Base-by-base conservation (phyloP, 1,140 invertebrate species). In the Neotoxoptera formosana region DNA sequence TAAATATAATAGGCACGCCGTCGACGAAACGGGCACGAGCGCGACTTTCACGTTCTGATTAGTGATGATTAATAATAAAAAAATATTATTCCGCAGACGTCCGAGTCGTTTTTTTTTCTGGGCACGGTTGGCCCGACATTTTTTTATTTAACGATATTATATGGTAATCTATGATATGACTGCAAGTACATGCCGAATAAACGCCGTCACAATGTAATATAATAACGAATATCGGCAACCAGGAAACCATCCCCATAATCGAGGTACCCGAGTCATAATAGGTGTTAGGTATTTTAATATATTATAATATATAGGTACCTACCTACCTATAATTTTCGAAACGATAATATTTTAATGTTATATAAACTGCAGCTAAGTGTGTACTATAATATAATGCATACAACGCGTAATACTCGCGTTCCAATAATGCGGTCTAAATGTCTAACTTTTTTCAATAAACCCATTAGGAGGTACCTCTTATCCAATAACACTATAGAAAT, bases 11-110 rank as follows among this genome's bases (percentile, higher is more conserved):
- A 41, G 30, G 17, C 25, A 81, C 9, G 34, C 47, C 34, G 41
- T 4, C 34, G 60, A 30, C 25, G 36, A 91, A 91, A 76, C 67
- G 90, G 48, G 90, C 90, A 83, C 90, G 41, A 83, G 90, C n/a
- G 41, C n/a, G 41, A 83, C 90, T 81, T 91, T 91, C 90, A 48
- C 90, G 90, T 91, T 36, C 41, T 30, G 90, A 91, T 91, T 91
- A 83, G 90, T 83, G 81, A 91, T 53, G 30, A 34, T 45, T 76
- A 51, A 91, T 41, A 81, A 41, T 41, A 41, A 2, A 41, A 41
- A 41, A 41, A 41, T 67, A 67, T 84, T 84, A 84, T 41, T 84
- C 56, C 20, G 1, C 9, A 81, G 36, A 81, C 48, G 51, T 53
- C 34, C 34, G 89, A 76, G 30, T n/a, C 14, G 30, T 76, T 76